A percentile compares a stretch with the other conserved stretches of the same genome.
Evolutionary conservation across 2,888 invertebrate species (phyloP).

Genomic region (Eilema depressum): DNA sequence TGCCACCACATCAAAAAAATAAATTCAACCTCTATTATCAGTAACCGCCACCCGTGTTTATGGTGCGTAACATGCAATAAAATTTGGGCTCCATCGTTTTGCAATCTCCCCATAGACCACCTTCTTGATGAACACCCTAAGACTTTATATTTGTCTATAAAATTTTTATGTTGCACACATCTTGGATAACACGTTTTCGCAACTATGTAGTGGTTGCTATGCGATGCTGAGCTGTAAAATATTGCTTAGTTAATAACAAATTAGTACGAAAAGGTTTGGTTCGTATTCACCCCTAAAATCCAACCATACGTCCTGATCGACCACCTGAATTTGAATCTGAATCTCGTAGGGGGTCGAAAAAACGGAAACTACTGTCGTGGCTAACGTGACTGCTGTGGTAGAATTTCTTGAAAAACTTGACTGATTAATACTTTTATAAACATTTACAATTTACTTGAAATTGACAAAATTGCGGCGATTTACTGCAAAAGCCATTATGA

Average conservation of each 20-base stretch:
- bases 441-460: too few relatives aligned
- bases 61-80: slow-evolving; percentile 85
- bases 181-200: slow-evolving; percentile 30
- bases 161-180: slow-evolving; percentile 76
- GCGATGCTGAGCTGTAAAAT: slow-evolving; percentile 24
- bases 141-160: slow-evolving; percentile 81
- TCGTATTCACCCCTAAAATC: neutral
- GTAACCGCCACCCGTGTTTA: slow-evolving; percentile 77
- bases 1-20: slow-evolving; percentile 68
- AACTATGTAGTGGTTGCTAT: slow-evolving; percentile 15
- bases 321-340: too few relatives aligned
- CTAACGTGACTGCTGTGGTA: too few relatives aligned
- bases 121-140: slow-evolving; percentile 79
- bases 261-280: neutral
- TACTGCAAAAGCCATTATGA: too few relatives aligned
- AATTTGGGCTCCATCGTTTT: slow-evolving; percentile 81
- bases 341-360: too few relatives aligned
- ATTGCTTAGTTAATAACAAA: slow-evolving; percentile 19
- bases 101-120: slow-evolving; percentile 72
- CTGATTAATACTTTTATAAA: too few relatives aligned
- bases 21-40: slow-evolving; percentile 76
- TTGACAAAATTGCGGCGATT: too few relatives aligned
- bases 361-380: too few relatives aligned
- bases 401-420: too few relatives aligned
- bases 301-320: too few relatives aligned